phyloP scores from a whole-genome alignment of 1,140 invertebrate species.

The Neodiprion pinetum region DNA sequence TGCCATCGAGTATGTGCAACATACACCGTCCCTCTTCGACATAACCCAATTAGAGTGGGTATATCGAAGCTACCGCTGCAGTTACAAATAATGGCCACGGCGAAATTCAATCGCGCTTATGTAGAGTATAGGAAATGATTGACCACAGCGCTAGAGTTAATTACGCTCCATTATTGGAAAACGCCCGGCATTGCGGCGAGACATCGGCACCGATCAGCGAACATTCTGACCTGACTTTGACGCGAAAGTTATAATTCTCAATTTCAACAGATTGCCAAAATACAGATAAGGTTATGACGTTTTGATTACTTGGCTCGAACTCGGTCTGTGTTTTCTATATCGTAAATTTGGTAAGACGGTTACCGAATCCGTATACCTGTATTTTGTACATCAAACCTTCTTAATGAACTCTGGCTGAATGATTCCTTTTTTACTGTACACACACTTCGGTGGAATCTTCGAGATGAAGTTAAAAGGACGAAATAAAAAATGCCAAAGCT shows the following conservation, averaged over 20 bases:
- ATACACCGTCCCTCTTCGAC: no score
- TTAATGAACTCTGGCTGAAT: no score
- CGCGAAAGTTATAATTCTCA: no score
- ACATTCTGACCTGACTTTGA: background rate
- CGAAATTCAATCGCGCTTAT: conserved; percentile 1
- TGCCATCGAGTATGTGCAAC: no score
- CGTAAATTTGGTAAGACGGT: background rate
- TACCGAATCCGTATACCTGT: background rate
- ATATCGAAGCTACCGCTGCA: background rate
- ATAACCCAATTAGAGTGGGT: no score
- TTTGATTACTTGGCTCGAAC: background rate
- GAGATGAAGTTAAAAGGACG: background rate
- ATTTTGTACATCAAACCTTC: no score
- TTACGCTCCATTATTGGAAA: background rate
- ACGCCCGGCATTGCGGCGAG: background rate
- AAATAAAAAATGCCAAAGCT: background rate
- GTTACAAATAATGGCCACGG: background rate
- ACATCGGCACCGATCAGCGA: background rate
- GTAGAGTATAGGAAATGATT: conserved; percentile 3
- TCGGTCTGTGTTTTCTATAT: background rate
- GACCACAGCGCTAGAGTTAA: background rate
- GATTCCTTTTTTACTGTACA: no score
- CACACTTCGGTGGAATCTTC: no score
- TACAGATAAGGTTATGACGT: background rate
- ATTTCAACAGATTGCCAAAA: background rate